Base-by-base conservation (phyloP, 2,113 vertebrate species). In the Girardinichthys multiradiatus region DNA sequence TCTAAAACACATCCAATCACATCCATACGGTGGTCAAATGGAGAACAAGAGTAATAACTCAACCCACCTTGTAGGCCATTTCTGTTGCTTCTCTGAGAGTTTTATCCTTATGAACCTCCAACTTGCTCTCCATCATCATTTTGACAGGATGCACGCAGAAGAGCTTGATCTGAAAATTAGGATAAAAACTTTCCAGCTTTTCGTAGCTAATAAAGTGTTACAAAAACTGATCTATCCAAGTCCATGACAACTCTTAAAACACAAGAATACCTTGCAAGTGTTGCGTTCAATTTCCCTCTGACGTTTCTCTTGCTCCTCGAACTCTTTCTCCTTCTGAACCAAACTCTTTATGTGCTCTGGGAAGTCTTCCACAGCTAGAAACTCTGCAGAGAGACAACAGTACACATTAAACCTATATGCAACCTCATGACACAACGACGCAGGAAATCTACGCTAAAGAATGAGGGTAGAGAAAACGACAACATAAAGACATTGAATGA, bases 81-180 rank as follows among this genome's bases (percentile, higher is more conserved):
- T 97, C 96, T 75, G 97, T 96, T 86, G 98, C 98, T 90, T 99
- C 97, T 74, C 90, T 95, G 77, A 99, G 94, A 4, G 96, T 99
- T 92, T 95, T 98, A 89, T 99, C 98, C 74, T 98, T 99, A 91
- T 99, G 98, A 80, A 98, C 97, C 77, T 99, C 98, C 83, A 99
- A 91, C 89, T 97, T 99, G 92, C 96, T 99, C 89, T 99, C 98
- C 94, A 97, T 96, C 96, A 98, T 98, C 89, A 96, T 96, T 83
- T 97, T 99, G 42, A 96, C 92, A 62, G 98, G 98, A 93, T 99
- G 97, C 93, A 98, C 95, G 90, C 98, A 99, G 89, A 98, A 99
- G 58, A 99, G 94, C 91, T 99, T 99, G 88, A 99, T 98, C 98
- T 99, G 82, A 19, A 76, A 70, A 68, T 62, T 57, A 37, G 72